Percentiles rank a stretch among this genome's conserved stretches.
Evolutionary conservation across 2,113 vertebrate species (phyloP).

Genomic region (Todiramphus saurophagus): DNA sequence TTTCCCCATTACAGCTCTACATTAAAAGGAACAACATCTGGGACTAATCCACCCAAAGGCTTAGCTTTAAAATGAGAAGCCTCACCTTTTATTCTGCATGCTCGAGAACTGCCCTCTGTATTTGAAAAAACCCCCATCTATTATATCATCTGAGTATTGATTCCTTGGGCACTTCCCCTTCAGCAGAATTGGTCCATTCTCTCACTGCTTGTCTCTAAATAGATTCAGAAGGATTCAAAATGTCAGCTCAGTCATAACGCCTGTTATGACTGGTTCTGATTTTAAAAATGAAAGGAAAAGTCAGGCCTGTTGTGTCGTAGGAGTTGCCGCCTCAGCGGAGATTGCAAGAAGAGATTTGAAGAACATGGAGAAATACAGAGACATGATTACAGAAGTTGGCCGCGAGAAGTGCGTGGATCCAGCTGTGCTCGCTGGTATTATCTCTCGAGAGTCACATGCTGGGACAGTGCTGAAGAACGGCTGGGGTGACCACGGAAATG

Average conservation of each 20-base stretch:
- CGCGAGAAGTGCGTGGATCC: conserved; percentile 59
- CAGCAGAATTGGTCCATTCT: not conserved
- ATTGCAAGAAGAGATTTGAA: conserved; percentile 70
- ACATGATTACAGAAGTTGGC: conserved; percentile 63
- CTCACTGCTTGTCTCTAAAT: not conserved
- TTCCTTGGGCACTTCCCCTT: not conserved
- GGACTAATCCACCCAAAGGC: not conserved
- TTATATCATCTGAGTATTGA: not conserved
- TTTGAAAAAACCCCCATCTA: not conserved
- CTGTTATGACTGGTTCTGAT: not conserved
- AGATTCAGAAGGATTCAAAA: not conserved
- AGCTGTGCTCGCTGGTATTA: conserved; percentile 71
- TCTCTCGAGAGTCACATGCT: conserved; percentile 76
- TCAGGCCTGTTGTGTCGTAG: conserved; percentile 3
- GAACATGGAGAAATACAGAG: conserved; percentile 57
- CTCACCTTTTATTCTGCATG: not conserved
- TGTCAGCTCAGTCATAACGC: not conserved
- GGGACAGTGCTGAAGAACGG: conserved; percentile 37
- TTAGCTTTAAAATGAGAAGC: not conserved
- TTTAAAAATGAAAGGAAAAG: not conserved
- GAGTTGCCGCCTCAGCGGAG: conserved; percentile 70
- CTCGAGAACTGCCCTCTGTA: not conserved
- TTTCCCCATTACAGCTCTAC: not conserved
- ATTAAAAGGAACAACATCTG: not conserved
- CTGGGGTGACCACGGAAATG: conserved; percentile 69